Percentiles rank a stretch among this genome's conserved stretches.
Conservation (phyloP, 2,797 vertebrate species). For the Loris lydekkerianus region DNA sequence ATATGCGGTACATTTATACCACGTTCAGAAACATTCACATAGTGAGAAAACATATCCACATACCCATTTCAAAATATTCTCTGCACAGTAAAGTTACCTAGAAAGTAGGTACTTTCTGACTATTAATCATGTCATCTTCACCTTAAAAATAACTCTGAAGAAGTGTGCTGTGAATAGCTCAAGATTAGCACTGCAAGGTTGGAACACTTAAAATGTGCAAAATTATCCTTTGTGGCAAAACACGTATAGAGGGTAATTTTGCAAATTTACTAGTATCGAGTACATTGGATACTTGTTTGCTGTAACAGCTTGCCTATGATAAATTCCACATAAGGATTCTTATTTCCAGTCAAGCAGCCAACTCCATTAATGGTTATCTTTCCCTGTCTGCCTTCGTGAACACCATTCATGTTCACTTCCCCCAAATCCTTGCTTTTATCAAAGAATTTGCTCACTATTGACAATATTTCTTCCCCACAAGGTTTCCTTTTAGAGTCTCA, state of each 20-base stretch:
- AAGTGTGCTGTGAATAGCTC: not conserved
- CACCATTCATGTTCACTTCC: not conserved
- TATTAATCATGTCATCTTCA: not conserved
- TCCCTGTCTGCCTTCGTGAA: not conserved
- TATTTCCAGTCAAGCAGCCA: not conserved
- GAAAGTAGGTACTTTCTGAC: not conserved
- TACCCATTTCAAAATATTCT: not conserved
- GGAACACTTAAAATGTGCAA: not conserved
- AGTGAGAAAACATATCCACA: not conserved
- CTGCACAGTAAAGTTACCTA: not conserved
- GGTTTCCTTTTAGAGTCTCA: not conserved
- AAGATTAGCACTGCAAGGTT: not conserved
- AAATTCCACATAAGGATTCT: not conserved
- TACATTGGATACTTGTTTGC: not conserved
- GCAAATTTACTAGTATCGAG: too few relatives aligned
- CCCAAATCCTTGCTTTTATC: not conserved
- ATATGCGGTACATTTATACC: not conserved
- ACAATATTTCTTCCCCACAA: not conserved
- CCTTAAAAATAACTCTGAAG: not conserved
- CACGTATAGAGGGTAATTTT: too few relatives aligned
- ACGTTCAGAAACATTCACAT: not conserved
- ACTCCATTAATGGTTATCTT: not conserved
- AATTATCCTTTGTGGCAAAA: not conserved
- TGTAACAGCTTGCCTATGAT: not conserved
- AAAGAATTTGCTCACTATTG: not conserved